Base-by-base conservation (phyloP, 2,797 vertebrate species). In the Enteromius afrohamiltoni region DNA sequence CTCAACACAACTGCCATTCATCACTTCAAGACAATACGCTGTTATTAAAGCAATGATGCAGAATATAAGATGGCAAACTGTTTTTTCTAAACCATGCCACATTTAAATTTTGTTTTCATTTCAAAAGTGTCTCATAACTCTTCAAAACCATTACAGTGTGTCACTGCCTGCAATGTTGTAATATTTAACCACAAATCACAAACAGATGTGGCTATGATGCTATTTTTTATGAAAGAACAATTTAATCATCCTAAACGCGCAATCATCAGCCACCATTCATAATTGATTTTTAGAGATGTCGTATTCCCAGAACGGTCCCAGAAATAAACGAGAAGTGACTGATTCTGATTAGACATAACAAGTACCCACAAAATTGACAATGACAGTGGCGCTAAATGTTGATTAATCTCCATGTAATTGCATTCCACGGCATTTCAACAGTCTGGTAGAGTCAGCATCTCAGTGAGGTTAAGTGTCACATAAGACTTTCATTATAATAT, bases 1-100 rank as follows among this genome's bases (percentile, higher is more conserved):
- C 93, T 94, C 83, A 86, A 85, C 89, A 95, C 92, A 94, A 93
- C 87, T 88, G 82, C 91, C 90, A 94, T 95, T 95, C 92, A 95
- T 95, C 87, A 71, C 37, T 0, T 84, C 73, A 89, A 86, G 90
- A 95, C 94, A 95, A 94, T 95, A 94, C 91, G 8, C 85, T 86
- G 89, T 91, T 93, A 92, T 94, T 89, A 90, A 88, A 64, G 84
- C 85, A 80, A 85, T 83, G 82, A 86, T 81, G 79, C 82, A 86
- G 83, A 86, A 90, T 90, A 91, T 83, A 87, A 89, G 83, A 93
- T 76, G 58, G 84, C 47, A 86, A 87, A 89, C 88, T 85, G 34
- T 70, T 86, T 76, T 77, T 77, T 70, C 71, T 77, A 49, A 75
- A 29, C 67, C 45, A 7, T 40, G 14, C 83, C 67, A 21, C 81